Percentiles rank a stretch among this genome's conserved stretches.
Conservation (phyloP, 2,888 invertebrate species). For the Pammene aurita region DNA sequence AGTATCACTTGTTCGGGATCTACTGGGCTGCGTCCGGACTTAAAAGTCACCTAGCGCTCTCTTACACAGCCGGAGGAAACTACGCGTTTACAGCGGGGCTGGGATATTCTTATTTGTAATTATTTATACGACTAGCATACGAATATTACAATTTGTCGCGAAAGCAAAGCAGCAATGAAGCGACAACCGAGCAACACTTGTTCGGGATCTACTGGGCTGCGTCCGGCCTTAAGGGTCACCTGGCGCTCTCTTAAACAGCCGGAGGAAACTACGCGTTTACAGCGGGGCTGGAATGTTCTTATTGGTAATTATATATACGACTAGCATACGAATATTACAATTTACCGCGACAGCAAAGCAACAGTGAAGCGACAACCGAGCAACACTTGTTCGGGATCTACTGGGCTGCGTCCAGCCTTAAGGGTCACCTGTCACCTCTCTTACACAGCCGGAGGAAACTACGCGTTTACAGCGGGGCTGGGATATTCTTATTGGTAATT, state of each 20-base stretch:
- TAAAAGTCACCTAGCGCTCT: slow-evolving; percentile 66
- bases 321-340: neutral
- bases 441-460: too few species aligned
- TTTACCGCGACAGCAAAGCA: neutral
- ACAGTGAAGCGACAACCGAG: neutral
- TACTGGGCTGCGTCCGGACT: slow-evolving; percentile 68
- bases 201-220: slow-evolving; percentile 73
- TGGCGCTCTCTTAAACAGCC: slow-evolving; percentile 58
- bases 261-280: too few species aligned
- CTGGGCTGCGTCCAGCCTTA: slow-evolving; percentile 64
- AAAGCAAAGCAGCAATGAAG: neutral
- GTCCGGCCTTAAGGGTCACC: slow-evolving; percentile 62
- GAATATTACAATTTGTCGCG: too few species aligned
- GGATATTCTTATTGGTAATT: too few species aligned
- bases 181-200: slow-evolving; percentile 42
- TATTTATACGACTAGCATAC: neutral
- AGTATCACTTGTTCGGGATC: slow-evolving; percentile 61
- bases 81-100: too few species aligned
- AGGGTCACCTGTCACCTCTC: slow-evolving; percentile 69
- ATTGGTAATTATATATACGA: neutral
- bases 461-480: too few species aligned
- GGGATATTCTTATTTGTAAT: too few species aligned
- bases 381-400: slow-evolving; percentile 66
- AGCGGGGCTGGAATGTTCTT: too few species aligned
- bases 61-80: slow-evolving; percentile 35